phyloP scores from a whole-genome alignment of 1,140 invertebrate species.

The Andricus grossulariae region DNA sequence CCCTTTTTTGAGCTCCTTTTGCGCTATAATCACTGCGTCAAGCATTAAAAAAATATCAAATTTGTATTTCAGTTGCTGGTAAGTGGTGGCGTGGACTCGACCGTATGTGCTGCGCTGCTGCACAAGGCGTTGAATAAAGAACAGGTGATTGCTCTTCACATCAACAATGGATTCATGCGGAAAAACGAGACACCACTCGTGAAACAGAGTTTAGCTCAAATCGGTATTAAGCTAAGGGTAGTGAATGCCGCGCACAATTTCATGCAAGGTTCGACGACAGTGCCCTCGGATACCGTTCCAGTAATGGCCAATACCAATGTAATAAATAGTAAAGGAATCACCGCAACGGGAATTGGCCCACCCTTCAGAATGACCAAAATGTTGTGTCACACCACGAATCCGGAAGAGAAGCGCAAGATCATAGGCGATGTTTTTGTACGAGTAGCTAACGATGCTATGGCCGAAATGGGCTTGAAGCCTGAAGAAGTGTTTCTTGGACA shows the following conservation, averaged over 20 bases:
- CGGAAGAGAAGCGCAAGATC: conserved; percentile 98
- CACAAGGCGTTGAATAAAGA: conserved; percentile 92
- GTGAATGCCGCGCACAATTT: conserved; percentile 86
- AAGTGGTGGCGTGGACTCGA: conserved; percentile 98
- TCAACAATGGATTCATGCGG: conserved; percentile 99
- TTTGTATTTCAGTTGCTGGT: conserved; percentile 85
- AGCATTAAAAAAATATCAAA: neutral
- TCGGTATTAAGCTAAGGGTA: conserved; percentile 92
- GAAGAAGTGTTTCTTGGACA: conserved; percentile 92
- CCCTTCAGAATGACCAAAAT: conserved; percentile 88
- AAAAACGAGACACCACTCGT: conserved; percentile 95
- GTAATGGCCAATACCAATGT: conserved; percentile 76
- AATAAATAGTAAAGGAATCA: conserved; percentile 72
- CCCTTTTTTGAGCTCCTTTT: no score
- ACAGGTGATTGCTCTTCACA: conserved; percentile 97
- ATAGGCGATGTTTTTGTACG: conserved; percentile 99
- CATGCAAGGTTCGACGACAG: conserved; percentile 83
- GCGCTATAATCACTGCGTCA: no score
- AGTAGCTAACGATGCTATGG: conserved; percentile 89
- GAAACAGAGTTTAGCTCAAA: conserved; percentile 87
- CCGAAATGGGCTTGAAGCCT: conserved; percentile 87
- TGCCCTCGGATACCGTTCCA: conserved; percentile 80
- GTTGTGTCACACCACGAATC: conserved; percentile 90
- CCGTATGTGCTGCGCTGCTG: conserved; percentile 96
- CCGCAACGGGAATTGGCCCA: conserved; percentile 71